Evolutionary conservation across 2,113 vertebrate species (phyloP), one percentile per base, ranked within the genome.

Genomic region (Hystrix cristata): DNA sequence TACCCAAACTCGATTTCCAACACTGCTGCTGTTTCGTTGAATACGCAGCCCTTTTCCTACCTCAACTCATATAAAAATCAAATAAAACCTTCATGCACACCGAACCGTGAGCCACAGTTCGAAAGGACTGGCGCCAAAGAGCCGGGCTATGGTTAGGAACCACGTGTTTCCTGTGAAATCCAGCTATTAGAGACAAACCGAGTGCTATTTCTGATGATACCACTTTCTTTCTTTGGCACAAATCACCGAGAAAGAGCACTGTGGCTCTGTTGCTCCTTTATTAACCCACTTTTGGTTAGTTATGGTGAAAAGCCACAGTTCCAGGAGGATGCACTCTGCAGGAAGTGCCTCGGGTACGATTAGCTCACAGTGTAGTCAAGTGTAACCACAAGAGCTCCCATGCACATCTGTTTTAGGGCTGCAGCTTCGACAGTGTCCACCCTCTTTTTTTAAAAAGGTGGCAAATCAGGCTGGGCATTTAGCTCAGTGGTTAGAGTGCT

Each of bases 231-330:
- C 12, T 96, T 91, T 55, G 69, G 67, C 29, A 69, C 53, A 89
- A 43, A 76, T 60, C 59, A 83, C 59, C 43, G 62, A 90, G 57
- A 95, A 90, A 19, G 38, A 67, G 59, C 7, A 31, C 71, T 31
- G 12, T 14, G 9, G 64, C 31, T 79, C 64, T 82, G 18, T 57
- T 31, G 7, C 34, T n/a, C 71, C 59, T 97, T 91, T 96, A 48
- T 94, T 91, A n/a, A 83, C 91, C 78, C n/a, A 53, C 48, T 12
- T 86, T 80, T 96, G 80, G 27, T 91, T 97, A n/a, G 62, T 67
- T 64, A 43, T 15, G n/a, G 85, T 97, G 95, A 97, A 97, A 88
- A 97, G 60, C 95, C 67, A 64, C 79, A 1, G 79, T 97, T 98
- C 97, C 92, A 90, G 76, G 87, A 95, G 71, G 34, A 80, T 97